Base-by-base conservation (phyloP, 2,888 invertebrate species). In the Ceriagrion tenellum region DNA sequence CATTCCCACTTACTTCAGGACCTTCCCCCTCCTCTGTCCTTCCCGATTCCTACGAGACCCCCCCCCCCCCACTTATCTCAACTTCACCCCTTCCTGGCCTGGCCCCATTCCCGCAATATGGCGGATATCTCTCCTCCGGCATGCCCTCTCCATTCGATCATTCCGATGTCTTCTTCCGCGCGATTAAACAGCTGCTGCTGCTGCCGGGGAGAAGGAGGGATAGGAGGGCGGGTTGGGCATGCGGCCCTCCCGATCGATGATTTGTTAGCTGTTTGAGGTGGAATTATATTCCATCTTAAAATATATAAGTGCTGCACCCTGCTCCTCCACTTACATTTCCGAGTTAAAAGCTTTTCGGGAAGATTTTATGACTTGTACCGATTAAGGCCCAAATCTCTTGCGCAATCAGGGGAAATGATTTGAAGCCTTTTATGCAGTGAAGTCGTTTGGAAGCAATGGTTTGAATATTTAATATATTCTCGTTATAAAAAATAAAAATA, bases 91-190 rank as follows among this genome's bases (percentile, higher is more conserved):
- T 30, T 10, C 30, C 23, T 26, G 12, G 0, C 81, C 35, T 13
- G 4, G 3, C 55, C 23, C 89, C 55, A 12, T 40, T 63, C 40
- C 47, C 74, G 69, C 93, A 93, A 93, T 93, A 69, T 47, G 47
- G 93, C 69, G 47, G 69, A 26, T 63, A 35, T 93, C 74, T 30
- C 63, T 40, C 40, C n/a, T n/a, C 63, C 63, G 40, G 59, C 59
- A 59, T 20, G 4, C 63, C 93, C 93, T 30, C 63, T 47, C 40
- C 63, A 35, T 63, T 91, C 74, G 69, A 93, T 93, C 69, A 69
- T 47, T 93, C 69, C 93, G 56, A 93, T 93, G 93, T 93, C 93
- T 93, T 69, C 93, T 93, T 93, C 93, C 93, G 59, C 69, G 93
- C 93, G 93, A 93, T 93, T 93, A 74, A 93, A 59, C 93, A 93